These are phyloP conservation scores for Diorhabda sublineata DNA, from an alignment of 1,140 invertebrate species.

Conservation along the genomic window DNA sequence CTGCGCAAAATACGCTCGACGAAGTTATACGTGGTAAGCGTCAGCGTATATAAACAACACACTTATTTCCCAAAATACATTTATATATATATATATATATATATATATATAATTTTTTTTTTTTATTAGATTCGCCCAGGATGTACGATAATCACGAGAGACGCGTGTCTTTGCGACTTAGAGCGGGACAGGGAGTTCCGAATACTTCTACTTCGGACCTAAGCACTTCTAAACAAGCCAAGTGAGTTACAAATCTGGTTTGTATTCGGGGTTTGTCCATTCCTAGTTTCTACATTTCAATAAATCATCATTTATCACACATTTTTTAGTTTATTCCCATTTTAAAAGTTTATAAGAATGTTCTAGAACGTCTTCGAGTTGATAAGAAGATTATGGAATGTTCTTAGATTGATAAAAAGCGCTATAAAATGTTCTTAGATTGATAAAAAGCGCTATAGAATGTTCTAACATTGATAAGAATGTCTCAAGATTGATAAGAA, in stretches of 20 bases:
- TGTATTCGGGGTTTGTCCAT: too few species aligned
- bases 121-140: slow-evolving; percentile 46
- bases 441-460: too few species aligned
- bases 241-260: slow-evolving; percentile 41
- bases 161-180: slow-evolving; percentile 52
- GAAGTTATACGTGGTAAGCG: slow-evolving; percentile 36
- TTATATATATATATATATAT: not conserved
- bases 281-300: too few species aligned
- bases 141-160: slow-evolving; percentile 52
- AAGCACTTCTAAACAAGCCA: slow-evolving; percentile 45
- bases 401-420: too few species aligned
- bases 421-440: too few species aligned
- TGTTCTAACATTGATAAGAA: too few species aligned
- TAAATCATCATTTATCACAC: too few species aligned
- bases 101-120: slow-evolving; percentile 14
- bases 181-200: slow-evolving; percentile 42
- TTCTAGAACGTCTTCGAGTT: too few species aligned
- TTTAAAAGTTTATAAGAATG: too few species aligned
- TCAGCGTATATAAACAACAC: not conserved
- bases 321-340: too few species aligned
- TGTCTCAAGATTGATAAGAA: too few species aligned
- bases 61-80: not conserved
- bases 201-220: slow-evolving; percentile 46
- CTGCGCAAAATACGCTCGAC: slow-evolving; percentile 39
- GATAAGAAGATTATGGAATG: too few species aligned